Base-by-base conservation (phyloP, 2,888 invertebrate species). In the Acrocera orbiculus region DNA sequence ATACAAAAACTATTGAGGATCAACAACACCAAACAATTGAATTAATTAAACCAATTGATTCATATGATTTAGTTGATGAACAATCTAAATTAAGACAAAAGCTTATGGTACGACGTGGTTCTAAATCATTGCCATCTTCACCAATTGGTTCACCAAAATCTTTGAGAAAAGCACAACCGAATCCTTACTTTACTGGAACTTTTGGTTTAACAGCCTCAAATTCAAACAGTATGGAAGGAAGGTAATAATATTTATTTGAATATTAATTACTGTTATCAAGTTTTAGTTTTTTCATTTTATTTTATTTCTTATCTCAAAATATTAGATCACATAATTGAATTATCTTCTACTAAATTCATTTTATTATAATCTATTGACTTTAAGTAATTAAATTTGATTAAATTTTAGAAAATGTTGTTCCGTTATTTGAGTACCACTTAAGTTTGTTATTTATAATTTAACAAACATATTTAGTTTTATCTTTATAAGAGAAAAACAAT, bases 61-160 rank as follows among this genome's bases (percentile, higher is more conserved):
- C n/a, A n/a, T n/a, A n/a, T n/a, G n/a, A n/a, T n/a, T n/a, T n/a
- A n/a, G n/a, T n/a, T n/a, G n/a, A n/a, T n/a, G n/a, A n/a, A n/a
- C n/a, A n/a, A n/a, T n/a, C n/a, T n/a, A n/a, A n/a, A n/a, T n/a
- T n/a, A n/a, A n/a, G n/a, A n/a, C n/a, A n/a, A n/a, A n/a, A n/a
- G n/a, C n/a, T n/a, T n/a, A 40, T 46, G 40, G 49, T 26, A n/a
- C 25, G 76, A 2, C 65, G 76, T 39, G 76, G 73, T 40, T 79
- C 78, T 52, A 71, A 65, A 56, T 79, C 78, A 14, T 56, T 80
- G 39, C 81, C 81, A 1, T 68, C 69, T 0, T 72, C 76, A 2
- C 80, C 80, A 0, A 53, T 70, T 4, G 60, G 69, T 35, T 70
- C 78, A 10, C 77, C 76, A 28, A 45, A 44, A 43, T 37, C 44